phyloP scores from a whole-genome alignment of 2,888 invertebrate species.

The Hypselothyrea guttata region DNA sequence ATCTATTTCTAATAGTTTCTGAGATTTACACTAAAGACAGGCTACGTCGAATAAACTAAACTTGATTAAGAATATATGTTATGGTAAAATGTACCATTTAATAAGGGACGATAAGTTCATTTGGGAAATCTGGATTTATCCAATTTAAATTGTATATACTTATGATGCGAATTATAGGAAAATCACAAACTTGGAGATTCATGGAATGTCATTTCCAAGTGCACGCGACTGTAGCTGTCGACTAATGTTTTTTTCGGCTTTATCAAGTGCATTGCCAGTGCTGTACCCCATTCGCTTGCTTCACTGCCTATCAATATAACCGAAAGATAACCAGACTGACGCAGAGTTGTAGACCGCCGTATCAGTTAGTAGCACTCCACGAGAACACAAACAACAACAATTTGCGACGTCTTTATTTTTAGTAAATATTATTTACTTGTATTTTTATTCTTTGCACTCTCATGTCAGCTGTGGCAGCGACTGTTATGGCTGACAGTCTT shows the following conservation, averaged over 20 bases:
- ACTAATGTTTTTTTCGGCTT: constrained; percentile 14
- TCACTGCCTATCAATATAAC: constrained; percentile 59
- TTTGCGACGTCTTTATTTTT: constrained; percentile 44
- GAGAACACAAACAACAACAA: background rate
- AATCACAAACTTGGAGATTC: too few species aligned
- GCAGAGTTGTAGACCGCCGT: constrained; percentile 19
- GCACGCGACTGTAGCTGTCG: too few species aligned
- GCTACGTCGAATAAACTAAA: too few species aligned
- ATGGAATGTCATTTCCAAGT: too few species aligned
- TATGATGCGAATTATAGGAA: too few species aligned
- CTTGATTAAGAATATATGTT: too few species aligned
- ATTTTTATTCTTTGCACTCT: constrained; percentile 26
- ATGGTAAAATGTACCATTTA: too few species aligned
- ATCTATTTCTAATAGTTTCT: too few species aligned
- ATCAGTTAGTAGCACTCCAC: constrained; percentile 34
- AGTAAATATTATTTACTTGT: constrained; percentile 19
- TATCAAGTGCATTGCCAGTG: constrained; percentile 37
- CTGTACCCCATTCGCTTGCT: constrained; percentile 2
- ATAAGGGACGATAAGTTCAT: too few species aligned
- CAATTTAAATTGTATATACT: too few species aligned
- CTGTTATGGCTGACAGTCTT: constrained; percentile 49
- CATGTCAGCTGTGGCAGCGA: constrained; percentile 21
- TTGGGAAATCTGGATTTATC: too few species aligned
- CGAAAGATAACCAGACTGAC: constrained; percentile 52
- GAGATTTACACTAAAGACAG: too few species aligned